Evolutionary conservation across 2,113 vertebrate genomes (phyloP).

Genomic region (Chionodraco myersi): DNA sequence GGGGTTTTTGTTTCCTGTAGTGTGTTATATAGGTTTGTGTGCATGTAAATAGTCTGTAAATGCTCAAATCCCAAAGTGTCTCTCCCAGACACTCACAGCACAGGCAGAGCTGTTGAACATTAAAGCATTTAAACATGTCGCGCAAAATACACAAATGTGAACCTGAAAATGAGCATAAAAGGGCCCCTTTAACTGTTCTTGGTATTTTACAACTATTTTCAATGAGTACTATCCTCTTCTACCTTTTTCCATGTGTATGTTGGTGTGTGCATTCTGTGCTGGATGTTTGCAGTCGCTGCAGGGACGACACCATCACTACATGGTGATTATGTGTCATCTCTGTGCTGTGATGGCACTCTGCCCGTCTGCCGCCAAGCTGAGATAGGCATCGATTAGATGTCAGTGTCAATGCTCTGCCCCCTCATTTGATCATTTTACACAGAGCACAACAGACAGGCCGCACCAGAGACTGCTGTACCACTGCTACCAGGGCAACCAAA

Average conservation of each 20-base stretch:
- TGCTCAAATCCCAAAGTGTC: too few relatives aligned
- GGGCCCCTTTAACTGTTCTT: neutral
- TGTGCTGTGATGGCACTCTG: conserved; percentile 46
- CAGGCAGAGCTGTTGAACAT: too few relatives aligned
- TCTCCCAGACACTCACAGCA: too few relatives aligned
- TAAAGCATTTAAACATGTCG: too few relatives aligned
- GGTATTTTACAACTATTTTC: neutral
- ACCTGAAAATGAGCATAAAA: too few relatives aligned
- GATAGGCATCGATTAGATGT: conserved; percentile 72
- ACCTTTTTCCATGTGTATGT: neutral
- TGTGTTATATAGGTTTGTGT: too few relatives aligned
- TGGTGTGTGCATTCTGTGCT: neutral
- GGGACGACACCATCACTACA: conserved; percentile 36
- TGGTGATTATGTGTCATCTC: conserved; percentile 66
- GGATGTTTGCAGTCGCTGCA: conserved; percentile 37
- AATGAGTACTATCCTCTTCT: neutral
- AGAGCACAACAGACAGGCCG: conserved; percentile 19
- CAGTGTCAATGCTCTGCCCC: conserved; percentile 44
- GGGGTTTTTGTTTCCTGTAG: too few relatives aligned
- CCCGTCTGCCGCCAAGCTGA: conserved; percentile 52
- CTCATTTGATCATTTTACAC: conserved; percentile 52
- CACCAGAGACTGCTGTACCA: conserved; percentile 15
- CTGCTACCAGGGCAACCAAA: conserved; percentile 18
- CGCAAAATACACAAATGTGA: too few relatives aligned
- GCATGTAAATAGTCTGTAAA: too few relatives aligned